Evolutionary conservation across 2,888 invertebrate species (phyloP), one percentile per base, ranked within the genome.

Genomic region (Thelaira solivaga): DNA sequence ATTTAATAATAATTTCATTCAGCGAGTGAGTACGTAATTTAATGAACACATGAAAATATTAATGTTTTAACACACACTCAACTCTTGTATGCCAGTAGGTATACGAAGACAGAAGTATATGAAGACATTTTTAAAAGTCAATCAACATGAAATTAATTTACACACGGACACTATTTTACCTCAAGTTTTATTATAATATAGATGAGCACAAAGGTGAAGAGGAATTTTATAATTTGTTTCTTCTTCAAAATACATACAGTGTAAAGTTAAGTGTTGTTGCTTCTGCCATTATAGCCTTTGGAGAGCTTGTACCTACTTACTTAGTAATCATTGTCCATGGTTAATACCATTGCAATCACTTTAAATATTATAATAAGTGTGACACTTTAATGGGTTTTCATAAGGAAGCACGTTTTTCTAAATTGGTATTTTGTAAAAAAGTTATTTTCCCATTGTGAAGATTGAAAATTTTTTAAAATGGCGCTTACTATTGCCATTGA

Each of bases 351-450:
- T 83, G 85, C 84, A 86, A 85, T 86, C 84, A 84, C 82, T 81
- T 84, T 85, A 85, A 86, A 86, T 82, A 83, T 85, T 83, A 84
- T 85, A 86, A 86, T 86, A 86, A 86, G 85, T 83, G 85, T 82
- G 82, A 82, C 82, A 83, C 83, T 85, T 83, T 86, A 86, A 86
- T 86, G 83, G 82, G 85, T 86, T 85, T 80, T 86, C 86, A 84
- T 81, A 59, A 69, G 24, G 80, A 81, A 67, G 16, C 73, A 75
- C 67, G 71, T 69, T 47, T 7, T 31, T 41, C 45, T 10, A 18
- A 22, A 13, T 11, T 34, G 36, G 10, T 8, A 20, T 31, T 11
- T 10, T 31, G 10, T 7, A 16, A 3, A 31, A 57, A 55, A 55
- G 43, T 13, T 41, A 7, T 11, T 55, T 73, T 34, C 45, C 20